These are phyloP conservation scores for Triplophysa yarkandensis DNA, from an alignment of 2,797 vertebrate genomes.

Conservation along the genomic window DNA sequence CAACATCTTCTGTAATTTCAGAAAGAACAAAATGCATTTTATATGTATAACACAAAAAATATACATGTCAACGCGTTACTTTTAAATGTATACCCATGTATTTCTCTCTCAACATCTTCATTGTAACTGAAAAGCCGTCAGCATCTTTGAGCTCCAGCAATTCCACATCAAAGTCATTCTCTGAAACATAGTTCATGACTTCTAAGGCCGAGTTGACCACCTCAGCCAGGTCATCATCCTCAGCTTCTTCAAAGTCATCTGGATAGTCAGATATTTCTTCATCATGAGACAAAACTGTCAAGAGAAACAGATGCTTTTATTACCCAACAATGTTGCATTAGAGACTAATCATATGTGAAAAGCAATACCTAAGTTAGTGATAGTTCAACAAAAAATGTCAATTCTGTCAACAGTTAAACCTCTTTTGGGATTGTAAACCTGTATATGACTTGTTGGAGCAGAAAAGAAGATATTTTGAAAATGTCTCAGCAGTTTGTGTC, in stretches of 20 bases:
- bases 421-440: no score
- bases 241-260: constrained; percentile 79
- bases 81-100: constrained; percentile 62
- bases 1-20: constrained; percentile 65
- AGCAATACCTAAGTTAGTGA: background rate
- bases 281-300: constrained; percentile 53
- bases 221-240: constrained; percentile 60
- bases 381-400: no score
- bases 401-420: no score
- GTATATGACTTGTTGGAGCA: no score
- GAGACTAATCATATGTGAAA: background rate
- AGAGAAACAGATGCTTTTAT: background rate
- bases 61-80: background rate
- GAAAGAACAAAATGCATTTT: constrained; percentile 10
- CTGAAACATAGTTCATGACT: constrained; percentile 55
- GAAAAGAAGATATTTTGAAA: no score
- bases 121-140: constrained; percentile 63
- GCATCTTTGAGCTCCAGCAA: constrained; percentile 67
- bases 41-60: background rate
- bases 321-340: background rate
- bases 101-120: constrained; percentile 71
- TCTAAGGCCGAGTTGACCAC: constrained; percentile 59
- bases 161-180: constrained; percentile 67
- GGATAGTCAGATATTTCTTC: constrained; percentile 70
- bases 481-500: no score